Conservation (phyloP, 2,888 invertebrate species). For the Phoenoteleia sp. region DNA sequence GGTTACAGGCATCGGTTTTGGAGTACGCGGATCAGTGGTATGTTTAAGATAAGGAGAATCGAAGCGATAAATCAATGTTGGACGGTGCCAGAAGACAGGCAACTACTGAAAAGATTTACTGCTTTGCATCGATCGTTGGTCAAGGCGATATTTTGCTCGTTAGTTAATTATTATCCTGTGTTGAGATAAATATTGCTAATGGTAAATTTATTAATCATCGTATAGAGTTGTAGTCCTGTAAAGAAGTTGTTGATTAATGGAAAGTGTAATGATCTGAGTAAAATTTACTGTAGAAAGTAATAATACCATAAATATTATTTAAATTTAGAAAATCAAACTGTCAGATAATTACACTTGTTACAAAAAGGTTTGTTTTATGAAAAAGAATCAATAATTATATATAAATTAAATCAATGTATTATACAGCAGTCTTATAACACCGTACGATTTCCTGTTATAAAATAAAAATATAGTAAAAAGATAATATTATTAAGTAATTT, state of each 20-base stretch:
- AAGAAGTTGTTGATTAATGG: slow-evolving; percentile 7
- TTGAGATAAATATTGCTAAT: background rate
- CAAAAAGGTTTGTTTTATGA: background rate
- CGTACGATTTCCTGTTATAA: too few relatives aligned
- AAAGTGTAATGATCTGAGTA: slow-evolving; percentile 6
- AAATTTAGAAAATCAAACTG: background rate
- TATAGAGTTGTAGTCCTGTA: background rate
- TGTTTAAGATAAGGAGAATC: background rate
- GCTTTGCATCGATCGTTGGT: background rate
- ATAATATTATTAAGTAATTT: too few relatives aligned
- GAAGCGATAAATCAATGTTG: background rate
- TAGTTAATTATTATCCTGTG: background rate
- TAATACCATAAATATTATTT: too few relatives aligned
- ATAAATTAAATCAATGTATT: slow-evolving; percentile 13
- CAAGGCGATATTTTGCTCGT: background rate
- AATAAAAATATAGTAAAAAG: too few relatives aligned
- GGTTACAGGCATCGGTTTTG: too few relatives aligned
- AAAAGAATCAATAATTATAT: too few relatives aligned
- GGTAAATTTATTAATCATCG: background rate
- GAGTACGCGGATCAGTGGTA: background rate
- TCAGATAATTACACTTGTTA: too few relatives aligned
- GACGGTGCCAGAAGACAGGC: slow-evolving; percentile 58
- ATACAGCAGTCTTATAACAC: background rate
- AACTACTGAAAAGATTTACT: background rate
- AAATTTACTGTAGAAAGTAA: too few relatives aligned